Evolutionary conservation across 2,888 invertebrate species (phyloP).

Genomic region (Drosophila rellima): DNA sequence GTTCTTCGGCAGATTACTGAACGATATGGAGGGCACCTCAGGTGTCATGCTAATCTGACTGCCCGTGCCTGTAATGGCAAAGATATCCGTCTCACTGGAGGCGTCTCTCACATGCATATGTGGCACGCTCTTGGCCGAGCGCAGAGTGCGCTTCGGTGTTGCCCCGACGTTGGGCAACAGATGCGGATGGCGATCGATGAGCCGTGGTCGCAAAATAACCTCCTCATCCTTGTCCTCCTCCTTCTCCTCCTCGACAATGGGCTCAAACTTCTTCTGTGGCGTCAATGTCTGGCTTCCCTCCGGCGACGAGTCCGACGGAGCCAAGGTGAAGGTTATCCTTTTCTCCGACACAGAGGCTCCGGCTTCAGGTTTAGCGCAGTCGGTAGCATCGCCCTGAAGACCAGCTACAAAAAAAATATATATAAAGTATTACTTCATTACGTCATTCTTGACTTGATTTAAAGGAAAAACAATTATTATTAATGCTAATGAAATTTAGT

Average conservation of each 20-base stretch:
- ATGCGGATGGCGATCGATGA: slow-evolving; percentile 83
- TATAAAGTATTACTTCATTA: neutral
- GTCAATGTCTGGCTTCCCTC: slow-evolving; percentile 82
- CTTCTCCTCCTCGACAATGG: slow-evolving; percentile 83
- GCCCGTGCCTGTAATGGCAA: slow-evolving; percentile 83
- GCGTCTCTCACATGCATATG: slow-evolving; percentile 82
- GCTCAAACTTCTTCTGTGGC: slow-evolving; percentile 79
- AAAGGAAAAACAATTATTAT: no score
- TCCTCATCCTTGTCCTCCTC: slow-evolving; percentile 73
- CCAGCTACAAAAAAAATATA: slow-evolving; percentile 47
- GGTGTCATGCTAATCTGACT: slow-evolving; percentile 86
- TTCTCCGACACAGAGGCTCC: slow-evolving; percentile 61
- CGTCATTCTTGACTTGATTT: neutral
- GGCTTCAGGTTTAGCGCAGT: slow-evolving; percentile 45
- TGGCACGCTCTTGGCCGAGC: slow-evolving; percentile 85
- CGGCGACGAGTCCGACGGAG: slow-evolving; percentile 79
- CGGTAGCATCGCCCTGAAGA: slow-evolving; percentile 67
- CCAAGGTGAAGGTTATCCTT: slow-evolving; percentile 83
- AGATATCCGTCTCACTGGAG: slow-evolving; percentile 85
- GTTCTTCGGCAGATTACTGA: slow-evolving; percentile 85
- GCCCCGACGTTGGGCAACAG: slow-evolving; percentile 52
- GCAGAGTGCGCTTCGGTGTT: slow-evolving; percentile 76
- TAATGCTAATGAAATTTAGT: no score
- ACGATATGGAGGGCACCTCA: slow-evolving; percentile 86
- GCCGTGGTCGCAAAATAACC: slow-evolving; percentile 82